These are phyloP conservation scores for Drosophila subpulchrella DNA, from an alignment of 1,140 invertebrate species.

Conservation along the genomic window DNA sequence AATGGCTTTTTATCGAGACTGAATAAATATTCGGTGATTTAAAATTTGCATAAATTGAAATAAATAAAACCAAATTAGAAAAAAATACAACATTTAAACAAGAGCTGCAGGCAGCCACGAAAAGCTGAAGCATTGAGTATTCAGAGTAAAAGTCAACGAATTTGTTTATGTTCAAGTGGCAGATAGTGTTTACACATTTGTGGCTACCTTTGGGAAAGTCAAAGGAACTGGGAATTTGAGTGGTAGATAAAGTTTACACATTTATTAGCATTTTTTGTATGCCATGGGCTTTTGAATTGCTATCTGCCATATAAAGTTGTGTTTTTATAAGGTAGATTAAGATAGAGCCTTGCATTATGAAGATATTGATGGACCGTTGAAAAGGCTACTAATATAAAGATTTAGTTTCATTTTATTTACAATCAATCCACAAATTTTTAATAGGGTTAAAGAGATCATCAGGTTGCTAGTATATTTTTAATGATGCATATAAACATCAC, in stretches of 20 bases:
- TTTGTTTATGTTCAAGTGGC: constrained; percentile 56
- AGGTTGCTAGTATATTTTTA: too few species aligned
- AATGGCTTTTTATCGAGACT: constrained; percentile 61
- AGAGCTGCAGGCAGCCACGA: constrained; percentile 2
- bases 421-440: too few species aligned
- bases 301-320: background rate
- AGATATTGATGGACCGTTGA: too few species aligned
- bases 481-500: too few species aligned
- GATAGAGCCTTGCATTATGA: too few species aligned
- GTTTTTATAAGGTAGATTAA: background rate
- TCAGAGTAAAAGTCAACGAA: constrained; percentile 67
- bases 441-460: too few species aligned
- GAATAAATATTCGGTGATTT: constrained; percentile 53
- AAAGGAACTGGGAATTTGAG: background rate
- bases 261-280: background rate
- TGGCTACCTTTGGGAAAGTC: constrained; percentile 11
- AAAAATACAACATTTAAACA: constrained; percentile 24
- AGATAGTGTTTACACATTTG: constrained; percentile 59
- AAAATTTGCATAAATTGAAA: constrained; percentile 71
- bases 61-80: constrained; percentile 47
- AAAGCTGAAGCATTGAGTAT: constrained; percentile 52
- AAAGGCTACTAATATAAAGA: background rate
- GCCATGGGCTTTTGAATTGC: too few species aligned
- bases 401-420: too few species aligned
- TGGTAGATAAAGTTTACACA: background rate